Conservation (phyloP, 2,888 invertebrate genomes). For the Gasteruption jaculator region DNA sequence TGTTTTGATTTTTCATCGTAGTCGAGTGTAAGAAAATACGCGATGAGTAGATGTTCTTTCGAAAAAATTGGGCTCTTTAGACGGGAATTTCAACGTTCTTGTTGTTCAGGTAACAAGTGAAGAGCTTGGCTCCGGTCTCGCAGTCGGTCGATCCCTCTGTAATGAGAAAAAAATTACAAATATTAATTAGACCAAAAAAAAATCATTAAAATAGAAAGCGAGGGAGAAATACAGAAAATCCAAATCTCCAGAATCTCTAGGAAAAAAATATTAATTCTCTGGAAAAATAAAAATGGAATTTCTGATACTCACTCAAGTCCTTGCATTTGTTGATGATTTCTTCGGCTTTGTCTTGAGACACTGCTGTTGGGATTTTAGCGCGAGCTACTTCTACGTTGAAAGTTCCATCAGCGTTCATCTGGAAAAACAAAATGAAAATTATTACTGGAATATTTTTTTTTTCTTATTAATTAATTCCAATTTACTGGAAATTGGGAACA, state of each 20-base stretch:
- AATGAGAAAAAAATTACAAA: slow-evolving; percentile 9
- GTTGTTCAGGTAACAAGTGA: slow-evolving; percentile 16
- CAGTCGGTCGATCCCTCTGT: slow-evolving; percentile 17
- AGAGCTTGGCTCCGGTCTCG: slow-evolving; percentile 12
- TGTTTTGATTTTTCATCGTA: too few relatives aligned
- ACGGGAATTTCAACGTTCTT: too few relatives aligned
- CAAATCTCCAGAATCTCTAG: too few relatives aligned
- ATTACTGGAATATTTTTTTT: too few relatives aligned
- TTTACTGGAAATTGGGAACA: too few relatives aligned
- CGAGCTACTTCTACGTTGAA: slow-evolving; percentile 17
- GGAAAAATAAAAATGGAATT: not conserved
- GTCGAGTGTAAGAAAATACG: too few relatives aligned
- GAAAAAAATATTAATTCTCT: not conserved
- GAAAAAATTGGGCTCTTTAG: too few relatives aligned
- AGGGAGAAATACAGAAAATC: too few relatives aligned
- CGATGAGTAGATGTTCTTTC: too few relatives aligned
- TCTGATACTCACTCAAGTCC: not conserved
- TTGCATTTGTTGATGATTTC: slow-evolving; percentile 16
- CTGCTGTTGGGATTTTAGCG: not conserved
- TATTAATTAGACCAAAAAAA: too few relatives aligned
- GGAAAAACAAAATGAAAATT: not conserved
- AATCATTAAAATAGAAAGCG: too few relatives aligned
- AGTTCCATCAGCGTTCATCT: slow-evolving; percentile 21
- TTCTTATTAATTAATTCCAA: too few relatives aligned
- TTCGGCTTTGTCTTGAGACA: slow-evolving; percentile 18